Evolutionary conservation across 2,797 vertebrate species (phyloP).

Genomic region (Acanthurus leucopareius): DNA sequence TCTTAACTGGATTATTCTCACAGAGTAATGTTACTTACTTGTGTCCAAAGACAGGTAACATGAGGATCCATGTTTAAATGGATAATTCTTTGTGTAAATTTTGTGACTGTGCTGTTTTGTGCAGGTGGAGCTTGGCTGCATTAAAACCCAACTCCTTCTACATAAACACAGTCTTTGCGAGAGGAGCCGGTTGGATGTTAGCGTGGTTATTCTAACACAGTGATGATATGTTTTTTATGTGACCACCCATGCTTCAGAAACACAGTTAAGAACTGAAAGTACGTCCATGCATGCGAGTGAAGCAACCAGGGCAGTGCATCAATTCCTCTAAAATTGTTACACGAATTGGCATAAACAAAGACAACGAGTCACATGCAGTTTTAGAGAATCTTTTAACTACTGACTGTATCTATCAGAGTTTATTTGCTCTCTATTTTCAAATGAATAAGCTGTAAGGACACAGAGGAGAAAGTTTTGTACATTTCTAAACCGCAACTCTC

Average conservation of each 20-base stretch:
- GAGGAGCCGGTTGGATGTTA: conserved; percentile 12
- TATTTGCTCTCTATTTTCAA: conserved; percentile 36
- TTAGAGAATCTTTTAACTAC: background rate
- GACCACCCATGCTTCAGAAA: conserved; percentile 6
- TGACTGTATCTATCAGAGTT: background rate
- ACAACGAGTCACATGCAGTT: background rate
- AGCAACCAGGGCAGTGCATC: background rate
- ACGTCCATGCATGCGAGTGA: background rate
- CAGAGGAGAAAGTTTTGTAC: conserved; percentile 40
- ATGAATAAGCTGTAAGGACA: conserved; percentile 31
- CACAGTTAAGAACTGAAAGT: background rate
- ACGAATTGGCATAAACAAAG: background rate
- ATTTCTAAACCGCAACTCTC: conserved; percentile 31
- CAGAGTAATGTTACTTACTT: conserved; percentile 37
- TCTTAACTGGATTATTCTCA: conserved; percentile 59
- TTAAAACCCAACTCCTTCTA: conserved; percentile 6
- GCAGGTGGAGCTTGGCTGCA: conserved; percentile 22
- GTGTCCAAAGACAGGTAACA: conserved; percentile 52
- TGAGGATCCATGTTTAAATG: conserved; percentile 38
- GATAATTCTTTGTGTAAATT: conserved; percentile 47
- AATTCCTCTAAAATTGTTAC: background rate
- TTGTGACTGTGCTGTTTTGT: conserved; percentile 8
- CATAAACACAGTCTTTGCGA: conserved; percentile 15
- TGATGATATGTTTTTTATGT: conserved; percentile 10
- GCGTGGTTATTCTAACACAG: background rate